Evolutionary conservation across 2,797 vertebrate species (phyloP), one percentile per base, ranked within the genome.

Genomic region (Lindbergichthys nudifrons): DNA sequence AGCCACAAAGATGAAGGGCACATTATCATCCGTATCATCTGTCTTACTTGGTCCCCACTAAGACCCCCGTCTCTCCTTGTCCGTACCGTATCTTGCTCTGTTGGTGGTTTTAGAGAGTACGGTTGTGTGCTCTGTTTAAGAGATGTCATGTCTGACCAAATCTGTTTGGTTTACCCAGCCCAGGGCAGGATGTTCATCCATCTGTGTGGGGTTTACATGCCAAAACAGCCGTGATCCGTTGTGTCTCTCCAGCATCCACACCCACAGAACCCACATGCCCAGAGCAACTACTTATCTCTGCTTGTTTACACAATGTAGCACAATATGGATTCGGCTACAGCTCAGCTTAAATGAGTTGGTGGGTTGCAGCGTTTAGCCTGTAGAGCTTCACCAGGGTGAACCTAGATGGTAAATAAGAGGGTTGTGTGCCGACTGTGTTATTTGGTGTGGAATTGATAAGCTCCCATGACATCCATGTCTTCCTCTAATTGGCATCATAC

Each of bases 21-120:
- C 80, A 81, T 89, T 81, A 86, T 87, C 75, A 84, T 88, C 75
- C 76, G 51, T 64, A 77, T 82, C 86, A 83, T 86, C 82, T 82
- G 77, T 85, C 74, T 77, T 71, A 73, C 59, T 81, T 39, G 30
- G 48, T 62, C 56, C 21, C 58, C 53, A 43, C 36, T 12, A 30
- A 32, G 2, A 42, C 23, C 23, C 2, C 19, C 21, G 11, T 15
- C 36, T 10, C 16, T 13, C 42, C 32, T 26, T 57, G 10, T 66
- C 10, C 19, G 0, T 48, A 42, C 53, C 48, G 45, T 41, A 67
- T 64, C 45, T 13, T 48, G 43, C n/a, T 42, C 45, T 59, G 13
- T 52, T 30, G 26, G 26, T 53, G 43, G n/a, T 51, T 65, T 65
- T 70, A 67, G 59, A 75, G 36, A 62, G 56, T 69, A 41, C 6